Evolutionary conservation across 2,888 invertebrate species (phyloP).

Genomic region (Schizaphis graminum): DNA sequence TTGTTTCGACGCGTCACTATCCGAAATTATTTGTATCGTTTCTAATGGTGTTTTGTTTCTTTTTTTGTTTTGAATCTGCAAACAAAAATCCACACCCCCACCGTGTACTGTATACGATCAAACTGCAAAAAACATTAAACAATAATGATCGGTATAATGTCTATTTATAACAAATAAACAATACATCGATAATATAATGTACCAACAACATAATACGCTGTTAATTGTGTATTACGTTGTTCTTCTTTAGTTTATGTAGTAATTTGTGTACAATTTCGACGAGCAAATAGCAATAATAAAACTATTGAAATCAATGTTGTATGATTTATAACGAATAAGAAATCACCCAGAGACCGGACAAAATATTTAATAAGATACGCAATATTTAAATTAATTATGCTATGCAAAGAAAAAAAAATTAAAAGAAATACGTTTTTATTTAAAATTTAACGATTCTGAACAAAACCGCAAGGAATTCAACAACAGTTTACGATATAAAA

Average conservation of each 20-base stretch:
- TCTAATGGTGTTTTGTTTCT: conserved; percentile 61
- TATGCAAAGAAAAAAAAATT: neutral
- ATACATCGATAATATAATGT: conserved; percentile 49
- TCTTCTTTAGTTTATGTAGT: neutral
- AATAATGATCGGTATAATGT: conserved; percentile 63
- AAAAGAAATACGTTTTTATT: neutral
- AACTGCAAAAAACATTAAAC: conserved; percentile 65
- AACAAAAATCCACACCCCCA: conserved; percentile 65
- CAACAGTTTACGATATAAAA: neutral
- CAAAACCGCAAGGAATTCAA: neutral
- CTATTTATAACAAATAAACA: conserved; percentile 54
- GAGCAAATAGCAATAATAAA: conserved; percentile 4
- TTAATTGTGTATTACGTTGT: neutral
- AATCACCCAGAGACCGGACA: neutral
- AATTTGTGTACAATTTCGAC: conserved; percentile 19
- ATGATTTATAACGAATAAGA: neutral
- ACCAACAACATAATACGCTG: neutral
- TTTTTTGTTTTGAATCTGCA: conserved; percentile 64
- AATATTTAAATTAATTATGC: neutral
- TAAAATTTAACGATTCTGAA: neutral
- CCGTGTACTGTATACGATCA: conserved; percentile 65
- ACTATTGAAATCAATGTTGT: neutral
- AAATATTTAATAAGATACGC: neutral
- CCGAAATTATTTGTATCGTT: conserved; percentile 54
- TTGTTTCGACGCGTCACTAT: conserved; percentile 18